Conservation (phyloP, 1,140 invertebrate species). For the Adelges cooleyi region DNA sequence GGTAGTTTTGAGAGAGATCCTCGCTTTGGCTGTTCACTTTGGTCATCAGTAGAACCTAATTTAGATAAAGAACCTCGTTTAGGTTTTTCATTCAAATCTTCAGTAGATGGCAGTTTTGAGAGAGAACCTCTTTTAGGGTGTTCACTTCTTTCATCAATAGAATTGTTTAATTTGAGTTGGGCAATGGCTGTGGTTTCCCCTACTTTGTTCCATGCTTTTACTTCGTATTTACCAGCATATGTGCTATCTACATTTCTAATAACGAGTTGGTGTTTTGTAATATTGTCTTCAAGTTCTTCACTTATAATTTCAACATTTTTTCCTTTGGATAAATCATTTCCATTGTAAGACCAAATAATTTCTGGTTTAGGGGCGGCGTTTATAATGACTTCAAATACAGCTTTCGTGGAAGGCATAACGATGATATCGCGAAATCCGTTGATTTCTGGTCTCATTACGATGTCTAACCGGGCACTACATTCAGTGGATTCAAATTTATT, state of each 20-base stretch:
- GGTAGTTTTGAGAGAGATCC: no score
- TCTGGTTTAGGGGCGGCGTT: slow-evolving; percentile 61
- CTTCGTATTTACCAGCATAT: no score
- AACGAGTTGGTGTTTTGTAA: no score
- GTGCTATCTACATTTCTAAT: no score
- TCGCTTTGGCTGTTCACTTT: not conserved
- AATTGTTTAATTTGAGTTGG: not conserved
- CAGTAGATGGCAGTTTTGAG: not conserved
- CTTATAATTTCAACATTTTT: no score
- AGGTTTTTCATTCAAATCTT: not conserved
- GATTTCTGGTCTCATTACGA: slow-evolving; percentile 62
- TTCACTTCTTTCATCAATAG: not conserved
- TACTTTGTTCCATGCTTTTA: no score
- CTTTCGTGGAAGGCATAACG: slow-evolving; percentile 55
- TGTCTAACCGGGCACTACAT: slow-evolving; percentile 53
- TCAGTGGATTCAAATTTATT: slow-evolving; percentile 64
- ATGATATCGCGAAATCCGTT: slow-evolving; percentile 57
- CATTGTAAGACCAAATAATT: no score
- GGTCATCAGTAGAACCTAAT: not conserved
- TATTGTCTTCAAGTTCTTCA: no score
- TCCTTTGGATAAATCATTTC: no score
- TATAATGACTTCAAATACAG: slow-evolving; percentile 56
- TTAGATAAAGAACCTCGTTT: not conserved
- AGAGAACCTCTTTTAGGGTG: not conserved
- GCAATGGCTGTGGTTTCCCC: no score